phyloP scores from a whole-genome alignment of 2,113 vertebrate species.

The Corapipo altera region DNA sequence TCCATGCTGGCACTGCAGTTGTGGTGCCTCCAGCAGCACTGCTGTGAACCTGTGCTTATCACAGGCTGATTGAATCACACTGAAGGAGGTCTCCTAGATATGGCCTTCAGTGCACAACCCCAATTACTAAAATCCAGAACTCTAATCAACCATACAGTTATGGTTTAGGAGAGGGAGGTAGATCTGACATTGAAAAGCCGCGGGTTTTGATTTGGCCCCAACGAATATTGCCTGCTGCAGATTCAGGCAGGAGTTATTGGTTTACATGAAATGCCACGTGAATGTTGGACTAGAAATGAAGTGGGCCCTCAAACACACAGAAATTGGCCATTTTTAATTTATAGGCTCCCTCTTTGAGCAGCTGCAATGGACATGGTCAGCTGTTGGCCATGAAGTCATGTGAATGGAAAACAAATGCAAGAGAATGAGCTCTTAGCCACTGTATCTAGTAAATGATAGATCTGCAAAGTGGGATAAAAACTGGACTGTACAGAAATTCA shows the following conservation, averaged over 20 bases:
- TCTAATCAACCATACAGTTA: neutral
- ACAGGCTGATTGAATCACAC: fast-evolving
- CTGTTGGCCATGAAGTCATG: neutral
- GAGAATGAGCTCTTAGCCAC: neutral
- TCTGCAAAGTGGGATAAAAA: neutral
- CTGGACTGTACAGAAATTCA: neutral
- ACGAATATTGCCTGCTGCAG: neutral
- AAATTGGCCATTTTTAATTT: neutral
- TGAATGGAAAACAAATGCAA: neutral
- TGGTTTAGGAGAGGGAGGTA: neutral
- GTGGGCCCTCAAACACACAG: neutral
- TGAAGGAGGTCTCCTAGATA: neutral
- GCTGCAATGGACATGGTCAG: neutral
- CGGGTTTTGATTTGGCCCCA: neutral
- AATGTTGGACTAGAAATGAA: neutral
- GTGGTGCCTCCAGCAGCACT: neutral
- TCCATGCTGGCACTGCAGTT: neutral
- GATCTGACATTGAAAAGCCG: neutral
- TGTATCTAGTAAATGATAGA: neutral
- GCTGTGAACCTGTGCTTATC: neutral
- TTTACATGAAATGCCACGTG: neutral
- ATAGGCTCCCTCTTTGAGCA: neutral
- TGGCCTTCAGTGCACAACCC: neutral
- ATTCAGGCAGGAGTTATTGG: neutral
- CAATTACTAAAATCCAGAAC: neutral